These are phyloP conservation scores for Xylota sylvarum DNA, from an alignment of 2,888 invertebrate species.

Conservation along the genomic window DNA sequence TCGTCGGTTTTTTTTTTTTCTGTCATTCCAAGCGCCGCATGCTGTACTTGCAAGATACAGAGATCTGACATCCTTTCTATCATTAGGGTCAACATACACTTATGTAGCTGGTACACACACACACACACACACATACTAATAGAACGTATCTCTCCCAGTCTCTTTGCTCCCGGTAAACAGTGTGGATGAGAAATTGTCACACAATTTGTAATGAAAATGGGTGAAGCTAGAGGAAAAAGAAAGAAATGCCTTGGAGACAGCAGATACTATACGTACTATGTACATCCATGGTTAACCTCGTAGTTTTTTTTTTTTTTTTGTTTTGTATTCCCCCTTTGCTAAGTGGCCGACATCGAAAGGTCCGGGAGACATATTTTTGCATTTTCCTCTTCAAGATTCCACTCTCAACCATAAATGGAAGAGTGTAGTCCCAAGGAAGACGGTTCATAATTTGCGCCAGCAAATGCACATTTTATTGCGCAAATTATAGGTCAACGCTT, in stretches of 20 bases:
- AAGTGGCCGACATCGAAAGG: slow-evolving; percentile 11
- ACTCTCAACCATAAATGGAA: neutral
- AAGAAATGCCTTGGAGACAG: neutral
- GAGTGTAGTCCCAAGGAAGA: neutral
- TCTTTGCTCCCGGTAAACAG: neutral
- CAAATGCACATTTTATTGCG: slow-evolving; percentile 58
- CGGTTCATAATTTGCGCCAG: slow-evolving; percentile 67
- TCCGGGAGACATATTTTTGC: slow-evolving; percentile 8
- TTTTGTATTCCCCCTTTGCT: neutral
- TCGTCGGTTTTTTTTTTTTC: slow-evolving; percentile 24
- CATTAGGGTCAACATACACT: slow-evolving; percentile 61
- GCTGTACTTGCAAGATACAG: slow-evolving; percentile 49
- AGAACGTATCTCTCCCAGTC: neutral
- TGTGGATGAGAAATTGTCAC: slow-evolving; percentile 54
- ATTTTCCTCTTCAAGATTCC: neutral
- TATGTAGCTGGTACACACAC: slow-evolving; percentile 5
- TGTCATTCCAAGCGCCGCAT: slow-evolving; percentile 10
- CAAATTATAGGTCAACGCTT: slow-evolving; percentile 41
- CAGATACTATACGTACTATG: neutral
- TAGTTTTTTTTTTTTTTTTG: too few species aligned
- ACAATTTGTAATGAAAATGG: slow-evolving; percentile 49
- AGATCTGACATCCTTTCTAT: slow-evolving; percentile 64
- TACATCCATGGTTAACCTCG: neutral
- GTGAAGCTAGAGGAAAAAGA: neutral
- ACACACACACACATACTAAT: neutral